Percentiles rank a stretch among this genome's conserved stretches.
Evolutionary conservation across 2,888 invertebrate species (phyloP).

Genomic region (Helleia helle): DNA sequence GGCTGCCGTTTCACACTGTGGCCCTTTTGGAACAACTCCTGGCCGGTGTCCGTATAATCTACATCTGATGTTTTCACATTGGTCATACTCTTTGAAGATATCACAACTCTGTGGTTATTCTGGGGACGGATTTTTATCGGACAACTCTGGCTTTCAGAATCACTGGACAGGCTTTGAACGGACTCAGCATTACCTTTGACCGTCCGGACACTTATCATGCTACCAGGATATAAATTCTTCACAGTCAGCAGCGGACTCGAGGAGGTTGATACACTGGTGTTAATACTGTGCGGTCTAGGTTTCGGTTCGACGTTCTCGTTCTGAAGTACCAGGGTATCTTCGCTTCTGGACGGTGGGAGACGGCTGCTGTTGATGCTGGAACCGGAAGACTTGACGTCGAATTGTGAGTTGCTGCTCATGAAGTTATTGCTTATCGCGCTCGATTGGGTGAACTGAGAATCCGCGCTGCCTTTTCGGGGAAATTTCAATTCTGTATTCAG

Average conservation of each 20-base stretch:
- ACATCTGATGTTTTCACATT: slow-evolving; percentile 72
- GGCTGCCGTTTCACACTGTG: slow-evolving; percentile 65
- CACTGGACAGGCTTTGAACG: slow-evolving; percentile 78
- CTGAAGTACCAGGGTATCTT: slow-evolving; percentile 79
- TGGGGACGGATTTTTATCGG: slow-evolving; percentile 73
- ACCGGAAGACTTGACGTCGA: slow-evolving; percentile 52
- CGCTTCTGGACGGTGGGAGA: slow-evolving; percentile 84
- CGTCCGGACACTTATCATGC: slow-evolving; percentile 77
- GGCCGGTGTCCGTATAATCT: slow-evolving; percentile 59
- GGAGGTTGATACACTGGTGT: slow-evolving; percentile 76
- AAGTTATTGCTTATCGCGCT: slow-evolving; percentile 57
- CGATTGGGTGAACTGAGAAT: slow-evolving; percentile 72
- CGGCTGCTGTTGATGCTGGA: slow-evolving; percentile 62
- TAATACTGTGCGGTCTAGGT: slow-evolving; percentile 72
- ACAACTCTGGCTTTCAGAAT: slow-evolving; percentile 75
- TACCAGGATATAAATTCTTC: slow-evolving; percentile 75
- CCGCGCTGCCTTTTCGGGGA: slow-evolving; percentile 73
- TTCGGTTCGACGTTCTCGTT: slow-evolving; percentile 57
- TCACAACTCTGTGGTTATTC: slow-evolving; percentile 56
- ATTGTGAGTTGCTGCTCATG: slow-evolving; percentile 57
- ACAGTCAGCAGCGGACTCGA: slow-evolving; percentile 81
- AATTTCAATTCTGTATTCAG: slow-evolving; percentile 62
- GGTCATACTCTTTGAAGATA: slow-evolving; percentile 76
- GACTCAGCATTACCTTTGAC: slow-evolving; percentile 77
- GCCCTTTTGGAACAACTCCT: slow-evolving; percentile 42